A percentile compares a stretch with the other conserved stretches of the same genome.
Evolutionary conservation across 2,888 invertebrate species (phyloP).

Genomic region (Sepioteuthis lessoniana): DNA sequence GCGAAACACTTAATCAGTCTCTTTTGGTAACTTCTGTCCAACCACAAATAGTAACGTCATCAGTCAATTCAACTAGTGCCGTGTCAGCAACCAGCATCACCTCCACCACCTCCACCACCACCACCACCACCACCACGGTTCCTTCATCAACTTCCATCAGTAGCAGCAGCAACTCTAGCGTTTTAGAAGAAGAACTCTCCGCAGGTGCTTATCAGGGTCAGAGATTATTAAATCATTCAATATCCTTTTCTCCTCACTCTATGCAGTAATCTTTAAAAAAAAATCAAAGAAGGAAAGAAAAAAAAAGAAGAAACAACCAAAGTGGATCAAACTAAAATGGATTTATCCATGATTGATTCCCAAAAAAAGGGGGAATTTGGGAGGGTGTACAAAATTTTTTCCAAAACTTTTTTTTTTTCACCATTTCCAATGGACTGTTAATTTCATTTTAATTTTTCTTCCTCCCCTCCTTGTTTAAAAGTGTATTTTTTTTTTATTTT

Average conservation of each 20-base stretch:
- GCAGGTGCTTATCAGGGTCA: slow-evolving; percentile 10
- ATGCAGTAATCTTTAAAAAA: slow-evolving; percentile 1
- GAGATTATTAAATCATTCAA: neutral
- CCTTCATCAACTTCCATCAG: neutral
- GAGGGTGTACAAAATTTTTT: slow-evolving; percentile 1
- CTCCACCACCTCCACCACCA: neutral
- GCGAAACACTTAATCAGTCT: neutral
- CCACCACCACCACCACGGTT: neutral
- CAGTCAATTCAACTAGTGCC: neutral
- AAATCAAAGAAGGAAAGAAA: too few relatives aligned
- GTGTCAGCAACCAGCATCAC: neutral
- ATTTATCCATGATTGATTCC: neutral
- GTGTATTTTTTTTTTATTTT: too few relatives aligned
- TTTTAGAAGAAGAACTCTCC: neutral
- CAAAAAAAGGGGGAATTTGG: too few relatives aligned
- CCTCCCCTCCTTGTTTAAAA: too few relatives aligned
- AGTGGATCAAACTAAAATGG: neutral
- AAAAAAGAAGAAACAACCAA: neutral
- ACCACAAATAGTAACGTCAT: neutral
- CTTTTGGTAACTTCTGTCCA: neutral
- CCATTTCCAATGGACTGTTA: too few relatives aligned
- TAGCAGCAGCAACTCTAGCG: slow-evolving; percentile 24
- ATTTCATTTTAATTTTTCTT: too few relatives aligned
- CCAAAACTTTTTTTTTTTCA: neutral
- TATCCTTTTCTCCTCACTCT: neutral